Percentiles rank a stretch among this genome's conserved stretches.
Conservation (phyloP, 2,797 vertebrate genomes). For the Acipenser oxyrinchus region DNA sequence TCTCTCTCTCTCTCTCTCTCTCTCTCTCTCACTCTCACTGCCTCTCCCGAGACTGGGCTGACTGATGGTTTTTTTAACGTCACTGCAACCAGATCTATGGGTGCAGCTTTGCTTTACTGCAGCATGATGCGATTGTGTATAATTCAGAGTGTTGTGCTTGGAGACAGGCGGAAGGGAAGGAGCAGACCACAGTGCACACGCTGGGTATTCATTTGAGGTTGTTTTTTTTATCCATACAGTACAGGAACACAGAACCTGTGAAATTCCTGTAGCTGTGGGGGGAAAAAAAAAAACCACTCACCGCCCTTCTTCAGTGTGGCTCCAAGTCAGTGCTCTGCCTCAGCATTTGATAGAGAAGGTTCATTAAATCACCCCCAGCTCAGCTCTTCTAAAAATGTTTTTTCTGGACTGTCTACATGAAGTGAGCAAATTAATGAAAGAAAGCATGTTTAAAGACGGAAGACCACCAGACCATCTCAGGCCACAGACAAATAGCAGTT, state of each 20-base stretch:
- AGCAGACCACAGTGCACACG: constrained; percentile 33
- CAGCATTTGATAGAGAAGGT: constrained; percentile 31
- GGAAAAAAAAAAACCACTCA: constrained; percentile 18
- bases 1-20: no score
- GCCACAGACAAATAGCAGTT: constrained; percentile 58
- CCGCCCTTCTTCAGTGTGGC: constrained; percentile 13
- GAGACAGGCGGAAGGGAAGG: constrained; percentile 36
- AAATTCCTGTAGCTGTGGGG: constrained; percentile 26
- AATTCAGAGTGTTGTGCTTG: constrained; percentile 33
- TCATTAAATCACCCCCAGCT: constrained; percentile 23
- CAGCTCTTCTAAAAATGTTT: constrained; percentile 23
- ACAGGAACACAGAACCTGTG: constrained; percentile 21
- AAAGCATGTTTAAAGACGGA: constrained; percentile 31
- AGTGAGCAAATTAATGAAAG: constrained; percentile 24
- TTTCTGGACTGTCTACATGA: constrained; percentile 18
- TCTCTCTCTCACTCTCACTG: constrained; percentile 33
- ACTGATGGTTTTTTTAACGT: constrained; percentile 31
- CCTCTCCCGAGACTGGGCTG: constrained; percentile 42
- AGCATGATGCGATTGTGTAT: constrained; percentile 50
- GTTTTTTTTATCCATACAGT: background rate
- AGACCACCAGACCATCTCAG: constrained; percentile 36
- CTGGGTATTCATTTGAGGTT: constrained; percentile 18
- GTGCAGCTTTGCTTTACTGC: constrained; percentile 51
- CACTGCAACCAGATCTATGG: constrained; percentile 41
- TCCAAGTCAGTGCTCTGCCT: constrained; percentile 21